A percentile compares a stretch with the other conserved stretches of the same genome.
Evolutionary conservation across 2,888 invertebrate species (phyloP).

Genomic region (Salpingus planirostris): DNA sequence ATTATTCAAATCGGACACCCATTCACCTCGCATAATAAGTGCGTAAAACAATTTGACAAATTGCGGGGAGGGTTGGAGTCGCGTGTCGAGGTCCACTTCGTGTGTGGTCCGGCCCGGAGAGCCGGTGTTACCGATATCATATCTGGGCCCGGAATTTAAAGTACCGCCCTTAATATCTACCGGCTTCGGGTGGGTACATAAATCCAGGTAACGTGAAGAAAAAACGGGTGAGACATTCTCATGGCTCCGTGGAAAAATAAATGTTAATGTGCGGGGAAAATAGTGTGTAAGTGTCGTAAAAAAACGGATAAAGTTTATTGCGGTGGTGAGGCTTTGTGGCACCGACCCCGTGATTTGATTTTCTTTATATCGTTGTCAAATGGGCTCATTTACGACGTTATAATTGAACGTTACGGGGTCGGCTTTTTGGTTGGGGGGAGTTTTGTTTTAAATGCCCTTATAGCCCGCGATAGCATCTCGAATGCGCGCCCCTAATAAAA

Average conservation of each 20-base stretch:
- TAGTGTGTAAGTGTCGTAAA: slow-evolving; percentile 1
- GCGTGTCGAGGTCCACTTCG: slow-evolving; percentile 16
- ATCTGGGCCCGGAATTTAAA: slow-evolving; percentile 17
- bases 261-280: slow-evolving; percentile 10
- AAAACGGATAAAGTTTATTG: slow-evolving; percentile 8
- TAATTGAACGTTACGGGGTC: slow-evolving; percentile 7
- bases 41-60: slow-evolving; percentile 21
- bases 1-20: slow-evolving; percentile 22
- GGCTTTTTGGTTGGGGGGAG: no score
- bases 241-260: slow-evolving; percentile 6
- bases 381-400: slow-evolving; percentile 8
- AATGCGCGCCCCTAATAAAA: no score
- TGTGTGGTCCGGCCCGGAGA: slow-evolving; percentile 14
- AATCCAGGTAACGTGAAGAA: no score
- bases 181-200: no score
- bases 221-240: slow-evolving; percentile 14
- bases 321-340: slow-evolving; percentile 3
- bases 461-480: no score
- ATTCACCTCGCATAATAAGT: slow-evolving; percentile 21
- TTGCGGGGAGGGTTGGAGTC: slow-evolving; percentile 14
- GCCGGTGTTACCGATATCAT: slow-evolving; percentile 14
- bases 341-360: slow-evolving; percentile 4
- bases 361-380: slow-evolving; percentile 3
- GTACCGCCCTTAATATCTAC: slow-evolving; percentile 9
- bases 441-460: no score